A percentile compares a stretch with the other conserved stretches of the same genome.
phyloP scores from a whole-genome alignment of 2,888 invertebrate genomes.

The Apoda limacodes region DNA sequence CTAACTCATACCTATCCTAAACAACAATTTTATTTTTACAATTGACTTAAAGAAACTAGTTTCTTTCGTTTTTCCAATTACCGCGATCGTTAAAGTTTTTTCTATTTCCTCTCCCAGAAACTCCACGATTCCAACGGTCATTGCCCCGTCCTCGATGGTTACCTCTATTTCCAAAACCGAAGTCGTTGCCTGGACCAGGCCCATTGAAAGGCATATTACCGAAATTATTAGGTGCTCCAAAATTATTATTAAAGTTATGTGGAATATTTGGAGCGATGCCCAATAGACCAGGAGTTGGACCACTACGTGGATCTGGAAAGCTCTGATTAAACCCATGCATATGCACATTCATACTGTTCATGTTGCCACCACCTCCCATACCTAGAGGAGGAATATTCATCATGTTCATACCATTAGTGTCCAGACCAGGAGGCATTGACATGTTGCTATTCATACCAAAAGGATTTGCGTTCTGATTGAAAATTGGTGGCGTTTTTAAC shows the following conservation, averaged over 20 bases:
- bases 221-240: slow-evolving; percentile 50
- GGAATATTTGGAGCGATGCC: slow-evolving; percentile 69
- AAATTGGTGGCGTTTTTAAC: slow-evolving; percentile 52
- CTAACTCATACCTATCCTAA: slow-evolving; percentile 13
- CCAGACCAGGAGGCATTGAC: slow-evolving; percentile 31
- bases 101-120: slow-evolving; percentile 49
- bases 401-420: slow-evolving; percentile 53
- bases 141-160: slow-evolving; percentile 50
- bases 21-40: slow-evolving; percentile 22
- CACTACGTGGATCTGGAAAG: slow-evolving; percentile 56
- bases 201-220: slow-evolving; percentile 56
- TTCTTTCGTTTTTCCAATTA: slow-evolving; percentile 66
- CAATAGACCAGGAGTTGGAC: slow-evolving; percentile 66
- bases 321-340: slow-evolving; percentile 53
- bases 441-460: slow-evolving; percentile 44
- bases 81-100: slow-evolving; percentile 63
- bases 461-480: slow-evolving; percentile 41
- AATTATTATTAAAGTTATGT: slow-evolving; percentile 55
- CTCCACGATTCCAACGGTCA: slow-evolving; percentile 58
- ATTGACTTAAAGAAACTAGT: slow-evolving; percentile 47
- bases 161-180: slow-evolving; percentile 54
- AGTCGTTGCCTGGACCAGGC: slow-evolving; percentile 50
- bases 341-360: slow-evolving; percentile 52
- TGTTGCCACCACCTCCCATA: slow-evolving; percentile 36
- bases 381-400: slow-evolving; percentile 54